phyloP scores from a whole-genome alignment of 2,888 invertebrate genomes.

The Acanthococcus lagerstroemiae region DNA sequence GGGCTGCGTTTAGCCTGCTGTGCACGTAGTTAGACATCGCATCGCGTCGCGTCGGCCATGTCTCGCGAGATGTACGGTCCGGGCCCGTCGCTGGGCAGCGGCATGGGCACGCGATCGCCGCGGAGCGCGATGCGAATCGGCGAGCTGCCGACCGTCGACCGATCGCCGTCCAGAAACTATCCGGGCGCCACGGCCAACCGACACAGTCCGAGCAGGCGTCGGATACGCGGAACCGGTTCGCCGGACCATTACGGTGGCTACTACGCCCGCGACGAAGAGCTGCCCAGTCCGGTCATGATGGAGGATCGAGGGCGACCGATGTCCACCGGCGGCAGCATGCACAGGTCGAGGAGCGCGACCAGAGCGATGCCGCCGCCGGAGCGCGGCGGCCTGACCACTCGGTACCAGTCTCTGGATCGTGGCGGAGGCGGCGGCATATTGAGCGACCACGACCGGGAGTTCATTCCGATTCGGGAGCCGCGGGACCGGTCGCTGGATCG shows the following conservation, averaged over 20 bases:
- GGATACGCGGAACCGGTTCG: constrained; percentile 47
- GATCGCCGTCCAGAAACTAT: constrained; percentile 75
- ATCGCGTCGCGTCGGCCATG: too few species aligned
- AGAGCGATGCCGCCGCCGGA: constrained; percentile 55
- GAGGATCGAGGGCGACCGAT: constrained; percentile 58
- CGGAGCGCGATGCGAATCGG: constrained; percentile 54
- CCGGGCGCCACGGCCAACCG: constrained; percentile 47
- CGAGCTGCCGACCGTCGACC: constrained; percentile 77
- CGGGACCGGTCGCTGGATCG: constrained; percentile 56
- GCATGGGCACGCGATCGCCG: constrained; percentile 57
- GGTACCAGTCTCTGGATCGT: constrained; percentile 62
- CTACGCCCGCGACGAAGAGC: constrained; percentile 58
- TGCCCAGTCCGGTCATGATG: constrained; percentile 75
- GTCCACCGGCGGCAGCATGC: constrained; percentile 55
- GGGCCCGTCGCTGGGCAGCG: constrained; percentile 46
- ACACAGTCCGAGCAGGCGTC: constrained; percentile 41
- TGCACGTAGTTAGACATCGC: too few species aligned
- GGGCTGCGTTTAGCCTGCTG: too few species aligned
- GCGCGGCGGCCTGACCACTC: constrained; percentile 42
- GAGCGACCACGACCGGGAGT: constrained; percentile 63
- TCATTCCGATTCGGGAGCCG: constrained; percentile 72
- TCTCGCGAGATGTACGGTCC: constrained; percentile 51
- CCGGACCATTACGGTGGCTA: constrained; percentile 46
- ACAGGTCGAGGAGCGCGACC: constrained; percentile 70
- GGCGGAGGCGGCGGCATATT: constrained; percentile 50